Conservation (phyloP, 1,140 invertebrate genomes). For the Bombus sibiricus region DNA sequence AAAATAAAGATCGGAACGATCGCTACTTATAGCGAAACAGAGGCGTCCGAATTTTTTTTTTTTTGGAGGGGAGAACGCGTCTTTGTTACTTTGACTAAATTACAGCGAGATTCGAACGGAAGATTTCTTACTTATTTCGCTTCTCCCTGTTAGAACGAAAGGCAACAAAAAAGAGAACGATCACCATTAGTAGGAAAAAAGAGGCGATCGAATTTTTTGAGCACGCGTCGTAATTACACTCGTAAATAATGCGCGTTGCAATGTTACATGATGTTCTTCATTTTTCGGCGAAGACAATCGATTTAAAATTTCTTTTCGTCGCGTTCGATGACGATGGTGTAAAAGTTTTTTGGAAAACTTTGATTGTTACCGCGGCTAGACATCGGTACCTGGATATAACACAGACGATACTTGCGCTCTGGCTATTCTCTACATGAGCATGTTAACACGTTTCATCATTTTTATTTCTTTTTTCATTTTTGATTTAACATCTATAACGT, state of each 20-base stretch:
- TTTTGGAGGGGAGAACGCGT: neutral
- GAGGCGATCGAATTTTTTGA: constrained; percentile 22
- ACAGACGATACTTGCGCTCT: constrained; percentile 28
- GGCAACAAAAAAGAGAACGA: neutral
- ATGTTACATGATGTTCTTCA: neutral
- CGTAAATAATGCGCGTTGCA: neutral
- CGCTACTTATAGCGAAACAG: too few species aligned
- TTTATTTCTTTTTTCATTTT: neutral
- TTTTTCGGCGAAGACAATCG: neutral
- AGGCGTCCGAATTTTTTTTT: too few species aligned
- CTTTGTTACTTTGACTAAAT: neutral
- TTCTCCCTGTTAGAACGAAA: neutral
- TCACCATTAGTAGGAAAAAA: neutral
- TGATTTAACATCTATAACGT: constrained; percentile 33
- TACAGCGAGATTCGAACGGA: constrained; percentile 1
- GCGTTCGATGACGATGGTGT: neutral
- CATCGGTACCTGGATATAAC: constrained; percentile 38
- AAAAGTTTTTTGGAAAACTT: constrained; percentile 9
- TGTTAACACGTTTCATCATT: constrained; percentile 20
- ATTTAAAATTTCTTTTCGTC: neutral
- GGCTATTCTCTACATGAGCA: constrained; percentile 40
- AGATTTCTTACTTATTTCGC: neutral
- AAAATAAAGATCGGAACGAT: too few species aligned
- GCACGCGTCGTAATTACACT: constrained; percentile 1
- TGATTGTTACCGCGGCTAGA: constrained; percentile 35